Conservation (phyloP, 2,888 invertebrate genomes). For the Philonicus albiceps region DNA sequence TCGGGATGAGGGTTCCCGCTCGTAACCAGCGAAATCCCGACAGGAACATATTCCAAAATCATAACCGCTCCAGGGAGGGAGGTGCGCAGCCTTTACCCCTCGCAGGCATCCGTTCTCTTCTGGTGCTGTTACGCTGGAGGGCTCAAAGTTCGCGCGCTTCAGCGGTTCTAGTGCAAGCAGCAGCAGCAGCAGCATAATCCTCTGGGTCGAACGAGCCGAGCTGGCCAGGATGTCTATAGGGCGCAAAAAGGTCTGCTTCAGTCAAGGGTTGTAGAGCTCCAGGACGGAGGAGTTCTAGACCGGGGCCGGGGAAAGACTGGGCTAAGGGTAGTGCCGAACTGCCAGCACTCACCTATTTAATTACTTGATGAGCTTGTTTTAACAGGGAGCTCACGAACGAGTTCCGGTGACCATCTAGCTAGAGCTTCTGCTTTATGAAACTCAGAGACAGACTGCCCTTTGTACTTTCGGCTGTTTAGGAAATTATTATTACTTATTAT, state of each 20-base stretch:
- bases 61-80: background rate
- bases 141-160: constrained; percentile 25
- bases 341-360: background rate
- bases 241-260: background rate
- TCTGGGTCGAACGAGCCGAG: background rate
- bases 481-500: constrained; percentile 34
- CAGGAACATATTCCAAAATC: background rate
- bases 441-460: background rate
- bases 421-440: background rate
- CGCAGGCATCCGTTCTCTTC: background rate
- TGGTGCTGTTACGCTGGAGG: background rate
- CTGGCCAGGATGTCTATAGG: background rate
- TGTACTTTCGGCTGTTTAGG: background rate
- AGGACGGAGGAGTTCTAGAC: background rate
- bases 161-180: background rate
- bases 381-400: background rate
- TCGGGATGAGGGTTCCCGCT: constrained; percentile 15
- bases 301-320: background rate
- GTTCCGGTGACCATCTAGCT: background rate
- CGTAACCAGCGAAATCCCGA: constrained; percentile 7
- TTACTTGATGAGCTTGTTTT: constrained; percentile 4
- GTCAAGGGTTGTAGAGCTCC: background rate
- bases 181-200: background rate
- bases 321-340: background rate
- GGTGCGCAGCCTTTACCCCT: background rate